Evolutionary conservation across 2,797 vertebrate species (phyloP), one percentile per base, ranked within the genome.

Genomic region (Kryptopterus vitreolus): DNA sequence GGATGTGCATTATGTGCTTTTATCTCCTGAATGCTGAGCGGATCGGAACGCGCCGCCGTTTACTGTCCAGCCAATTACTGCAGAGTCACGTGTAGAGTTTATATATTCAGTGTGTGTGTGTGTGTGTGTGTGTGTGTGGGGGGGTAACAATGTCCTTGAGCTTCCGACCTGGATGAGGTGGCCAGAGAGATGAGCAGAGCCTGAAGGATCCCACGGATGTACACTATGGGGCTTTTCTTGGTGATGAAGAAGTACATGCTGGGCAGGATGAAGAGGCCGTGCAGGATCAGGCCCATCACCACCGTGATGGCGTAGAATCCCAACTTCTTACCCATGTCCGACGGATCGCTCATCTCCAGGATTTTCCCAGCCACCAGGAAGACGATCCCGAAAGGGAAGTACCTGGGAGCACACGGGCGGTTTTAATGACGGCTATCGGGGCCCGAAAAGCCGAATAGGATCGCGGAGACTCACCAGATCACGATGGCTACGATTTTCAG

Each of bases 341-440:
- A 95, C 0, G 97, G 97, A 85, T 98, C 96, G 1, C 97, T 97
- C 97, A 99, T 99, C 92, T 99, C 97, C 78, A 99, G 89, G 88
- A 99, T 99, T 90, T 99, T 99, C 53, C 97, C 97, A 0, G 97
- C 97, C n/a, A 99, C 97, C 88, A 99, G 94, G 88, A 99, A 99
- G 81, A 99, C 97, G 0, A 98, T 98, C 77, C 96, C 97, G 0
- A 99, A 97, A 0, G 97, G 97, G 85, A 99, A 99, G 87, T 99
- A 99, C 96, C 97, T 98, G 87, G 57, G 20, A 74, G 55, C 4
- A 50, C 58, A 53, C 3, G 16, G 69, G 18, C 6, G 13, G 10
- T 31, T 29, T 9, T 66, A 48, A n/a, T n/a, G n/a, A n/a, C n/a
- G n/a, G n/a, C n/a, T n/a, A n/a, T n/a, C n/a, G n/a, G n/a, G n/a